phyloP scores from a whole-genome alignment of 2,888 invertebrate species.

The Enoplolaimus lenunculus region DNA sequence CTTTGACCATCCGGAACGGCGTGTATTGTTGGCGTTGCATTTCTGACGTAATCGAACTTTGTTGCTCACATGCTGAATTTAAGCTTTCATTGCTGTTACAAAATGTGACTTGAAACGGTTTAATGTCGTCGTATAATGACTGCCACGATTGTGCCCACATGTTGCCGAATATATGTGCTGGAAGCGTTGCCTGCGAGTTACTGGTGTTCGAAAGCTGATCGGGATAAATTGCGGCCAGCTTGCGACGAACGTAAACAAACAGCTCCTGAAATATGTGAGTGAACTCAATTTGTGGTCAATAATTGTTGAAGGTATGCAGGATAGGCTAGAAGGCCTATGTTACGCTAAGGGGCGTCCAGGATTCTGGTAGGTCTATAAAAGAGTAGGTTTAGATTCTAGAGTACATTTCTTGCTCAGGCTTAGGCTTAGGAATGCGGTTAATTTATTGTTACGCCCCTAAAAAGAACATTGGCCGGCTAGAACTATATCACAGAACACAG shows the following conservation, averaged over 20 bases:
- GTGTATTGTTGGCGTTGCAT: slow-evolving; percentile 25
- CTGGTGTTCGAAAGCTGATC: slow-evolving; percentile 1
- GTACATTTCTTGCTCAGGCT: too few species aligned
- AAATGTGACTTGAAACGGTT: slow-evolving; percentile 30
- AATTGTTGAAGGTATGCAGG: too few species aligned
- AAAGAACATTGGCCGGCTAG: too few species aligned
- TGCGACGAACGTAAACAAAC: slow-evolving; percentile 27
- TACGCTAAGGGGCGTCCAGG: too few species aligned
- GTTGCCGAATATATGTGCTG: slow-evolving; percentile 28
- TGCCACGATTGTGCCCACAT: slow-evolving; percentile 35
- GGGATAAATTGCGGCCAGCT: slow-evolving; percentile 23
- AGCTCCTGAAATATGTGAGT: slow-evolving; percentile 28
- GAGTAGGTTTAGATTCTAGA: too few species aligned
- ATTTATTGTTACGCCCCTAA: too few species aligned
- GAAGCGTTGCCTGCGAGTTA: slow-evolving; percentile 22
- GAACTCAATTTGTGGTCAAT: too few species aligned
- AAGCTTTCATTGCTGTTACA: neutral
- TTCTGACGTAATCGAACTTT: neutral
- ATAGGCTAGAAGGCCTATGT: too few species aligned
- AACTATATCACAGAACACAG: too few species aligned
- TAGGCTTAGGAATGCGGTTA: too few species aligned
- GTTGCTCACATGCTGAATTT: neutral
- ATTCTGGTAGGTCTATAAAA: too few species aligned
- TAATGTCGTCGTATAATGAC: slow-evolving; percentile 30
- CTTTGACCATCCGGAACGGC: slow-evolving; percentile 25